phyloP scores from a whole-genome alignment of 2,797 vertebrate species.

The Muscicapa striata region DNA sequence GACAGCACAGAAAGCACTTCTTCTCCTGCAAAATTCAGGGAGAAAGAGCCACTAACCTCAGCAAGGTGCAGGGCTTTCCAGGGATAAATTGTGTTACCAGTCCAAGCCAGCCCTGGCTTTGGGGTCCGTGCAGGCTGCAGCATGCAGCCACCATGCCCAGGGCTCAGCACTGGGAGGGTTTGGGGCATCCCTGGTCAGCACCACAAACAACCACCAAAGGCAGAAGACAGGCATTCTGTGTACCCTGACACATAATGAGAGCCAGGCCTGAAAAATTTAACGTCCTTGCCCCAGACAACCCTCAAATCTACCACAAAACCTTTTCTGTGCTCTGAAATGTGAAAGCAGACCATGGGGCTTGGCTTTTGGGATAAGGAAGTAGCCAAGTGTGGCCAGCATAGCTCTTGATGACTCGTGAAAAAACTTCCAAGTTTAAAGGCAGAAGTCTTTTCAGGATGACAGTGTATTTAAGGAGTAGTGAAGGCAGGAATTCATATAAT shows the following conservation, averaged over 20 bases:
- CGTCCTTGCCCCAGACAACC: background rate
- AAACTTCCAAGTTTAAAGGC: background rate
- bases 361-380: background rate
- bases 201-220: rapidly evolving
- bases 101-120: rapidly evolving
- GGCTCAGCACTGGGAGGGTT: rapidly evolving
- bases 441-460: background rate
- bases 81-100: background rate
- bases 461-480: background rate
- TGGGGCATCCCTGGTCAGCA: background rate
- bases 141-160: rapidly evolving
- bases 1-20: background rate
- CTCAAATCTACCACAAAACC: background rate
- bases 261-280: background rate
- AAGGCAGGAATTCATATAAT: background rate
- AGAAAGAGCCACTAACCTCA: background rate
- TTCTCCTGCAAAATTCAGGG: rapidly evolving
- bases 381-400: background rate
- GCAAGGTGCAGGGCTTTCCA: background rate
- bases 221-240: background rate
- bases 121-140: rapidly evolving
- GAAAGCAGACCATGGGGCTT: background rate
- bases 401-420: background rate
- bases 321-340: background rate
- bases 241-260: background rate